phyloP scores from a whole-genome alignment of 2,888 invertebrate genomes.

The Pasiphila rectangulata region DNA sequence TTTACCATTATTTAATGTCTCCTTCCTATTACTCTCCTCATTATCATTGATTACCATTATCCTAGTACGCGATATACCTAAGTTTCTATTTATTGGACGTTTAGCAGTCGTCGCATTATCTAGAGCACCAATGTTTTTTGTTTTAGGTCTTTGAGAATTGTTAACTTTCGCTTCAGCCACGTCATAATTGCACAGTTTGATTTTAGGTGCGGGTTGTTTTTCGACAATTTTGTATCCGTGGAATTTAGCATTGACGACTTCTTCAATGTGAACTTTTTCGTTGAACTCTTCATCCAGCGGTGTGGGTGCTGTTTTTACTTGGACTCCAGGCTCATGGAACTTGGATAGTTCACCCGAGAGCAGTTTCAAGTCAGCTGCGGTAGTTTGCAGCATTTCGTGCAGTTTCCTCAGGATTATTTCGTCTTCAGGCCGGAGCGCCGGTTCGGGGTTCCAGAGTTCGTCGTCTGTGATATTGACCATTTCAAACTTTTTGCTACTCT shows the following conservation, averaged over 20 bases:
- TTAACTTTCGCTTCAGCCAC: slow-evolving; percentile 24
- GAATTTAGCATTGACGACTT: slow-evolving; percentile 76
- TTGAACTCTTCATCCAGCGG: slow-evolving; percentile 75
- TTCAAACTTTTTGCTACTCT: slow-evolving; percentile 71
- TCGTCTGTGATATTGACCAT: slow-evolving; percentile 71
- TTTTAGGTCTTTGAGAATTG: slow-evolving; percentile 36
- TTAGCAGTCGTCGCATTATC: slow-evolving; percentile 37
- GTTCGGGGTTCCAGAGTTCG: slow-evolving; percentile 68
- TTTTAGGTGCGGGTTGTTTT: slow-evolving; percentile 33
- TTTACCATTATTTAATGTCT: slow-evolving; percentile 45
- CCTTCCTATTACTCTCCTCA: slow-evolving; percentile 39
- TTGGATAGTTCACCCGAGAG: slow-evolving; percentile 66
- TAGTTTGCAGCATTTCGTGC: slow-evolving; percentile 73
- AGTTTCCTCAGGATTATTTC: slow-evolving; percentile 68
- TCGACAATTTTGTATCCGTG: slow-evolving; percentile 65
- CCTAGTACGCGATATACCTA: slow-evolving; percentile 56
- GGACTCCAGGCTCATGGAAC: slow-evolving; percentile 58
- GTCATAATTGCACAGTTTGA: slow-evolving; percentile 30
- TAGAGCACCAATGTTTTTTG: slow-evolving; percentile 42
- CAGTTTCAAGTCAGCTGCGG: slow-evolving; percentile 71
- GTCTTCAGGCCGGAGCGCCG: slow-evolving; percentile 69
- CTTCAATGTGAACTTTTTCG: slow-evolving; percentile 71
- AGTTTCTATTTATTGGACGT: slow-evolving; percentile 48
- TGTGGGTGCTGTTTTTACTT: slow-evolving; percentile 55
- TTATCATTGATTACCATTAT: slow-evolving; percentile 57